These are phyloP conservation scores for Gasteruption jaculator DNA, from an alignment of 2,888 invertebrate species.

Conservation along the genomic window DNA sequence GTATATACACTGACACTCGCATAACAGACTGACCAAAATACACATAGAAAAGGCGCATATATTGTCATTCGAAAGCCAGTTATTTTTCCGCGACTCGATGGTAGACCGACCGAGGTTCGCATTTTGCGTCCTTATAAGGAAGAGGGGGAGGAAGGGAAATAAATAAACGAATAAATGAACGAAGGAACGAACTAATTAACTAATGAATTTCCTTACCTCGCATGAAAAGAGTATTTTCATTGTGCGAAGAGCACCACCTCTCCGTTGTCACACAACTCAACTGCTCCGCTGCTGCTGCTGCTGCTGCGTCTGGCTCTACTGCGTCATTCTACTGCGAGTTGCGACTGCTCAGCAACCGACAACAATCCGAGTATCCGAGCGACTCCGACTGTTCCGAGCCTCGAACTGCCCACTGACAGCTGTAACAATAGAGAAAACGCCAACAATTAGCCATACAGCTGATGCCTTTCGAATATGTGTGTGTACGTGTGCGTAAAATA, in stretches of 20 bases:
- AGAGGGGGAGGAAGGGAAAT: slow-evolving; percentile 3
- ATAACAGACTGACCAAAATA: no score
- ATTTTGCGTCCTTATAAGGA: slow-evolving; percentile 4
- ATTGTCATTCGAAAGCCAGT: no score
- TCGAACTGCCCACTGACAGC: slow-evolving; percentile 21
- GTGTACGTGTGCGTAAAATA: no score
- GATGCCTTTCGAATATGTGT: no score
- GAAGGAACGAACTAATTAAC: slow-evolving; percentile 18
- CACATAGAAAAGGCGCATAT: no score
- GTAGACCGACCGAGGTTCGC: slow-evolving; percentile 2
- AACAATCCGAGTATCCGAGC: slow-evolving; percentile 7
- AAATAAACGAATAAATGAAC: slow-evolving; percentile 11
- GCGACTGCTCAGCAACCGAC: slow-evolving; percentile 24
- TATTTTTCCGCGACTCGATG: no score
- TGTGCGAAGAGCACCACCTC: slow-evolving; percentile 36
- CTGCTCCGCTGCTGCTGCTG: slow-evolving; percentile 13
- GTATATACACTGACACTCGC: neutral
- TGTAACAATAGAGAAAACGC: slow-evolving; percentile 26
- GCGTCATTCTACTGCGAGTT: slow-evolving; percentile 43
- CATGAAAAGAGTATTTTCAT: slow-evolving; percentile 39
- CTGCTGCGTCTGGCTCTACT: slow-evolving; percentile 35
- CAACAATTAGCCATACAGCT: no score
- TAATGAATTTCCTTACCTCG: no score
- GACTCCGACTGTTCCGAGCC: slow-evolving; percentile 7
- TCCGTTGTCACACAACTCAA: slow-evolving; percentile 29